Conservation (phyloP, 2,888 invertebrate species). For the Aethes cnicana region DNA sequence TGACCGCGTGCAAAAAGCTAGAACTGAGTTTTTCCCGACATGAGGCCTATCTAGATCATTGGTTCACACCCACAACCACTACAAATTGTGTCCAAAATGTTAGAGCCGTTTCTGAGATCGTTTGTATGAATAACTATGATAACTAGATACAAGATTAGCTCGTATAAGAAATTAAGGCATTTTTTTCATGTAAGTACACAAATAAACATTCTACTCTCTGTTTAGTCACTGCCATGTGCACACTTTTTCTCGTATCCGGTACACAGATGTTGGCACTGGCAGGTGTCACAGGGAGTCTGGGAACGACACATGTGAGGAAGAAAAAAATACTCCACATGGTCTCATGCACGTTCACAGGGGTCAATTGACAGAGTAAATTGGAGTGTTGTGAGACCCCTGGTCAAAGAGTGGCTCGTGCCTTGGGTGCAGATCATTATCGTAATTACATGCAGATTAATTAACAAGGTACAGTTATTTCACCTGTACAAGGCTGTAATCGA, state of each 20-base stretch:
- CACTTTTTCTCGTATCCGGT: constrained; percentile 13
- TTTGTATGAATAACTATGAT: too few species aligned
- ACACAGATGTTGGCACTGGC: constrained; percentile 8
- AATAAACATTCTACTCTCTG: not conserved
- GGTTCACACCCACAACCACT: too few species aligned
- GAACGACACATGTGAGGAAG: not conserved
- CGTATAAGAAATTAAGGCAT: too few species aligned
- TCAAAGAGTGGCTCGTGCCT: not conserved
- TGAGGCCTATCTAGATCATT: too few species aligned
- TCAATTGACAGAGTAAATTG: not conserved
- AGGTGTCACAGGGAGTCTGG: constrained; percentile 10
- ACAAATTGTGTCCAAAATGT: too few species aligned
- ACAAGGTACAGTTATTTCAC: not conserved
- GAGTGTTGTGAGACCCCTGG: not conserved
- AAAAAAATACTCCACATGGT: not conserved
- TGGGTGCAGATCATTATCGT: not conserved
- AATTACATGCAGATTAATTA: not conserved
- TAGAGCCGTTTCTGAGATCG: too few species aligned
- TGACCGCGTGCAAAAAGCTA: too few species aligned
- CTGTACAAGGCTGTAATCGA: not conserved
- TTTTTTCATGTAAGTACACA: too few species aligned
- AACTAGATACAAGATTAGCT: too few species aligned
- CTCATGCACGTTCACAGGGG: not conserved
- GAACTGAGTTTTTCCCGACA: too few species aligned
- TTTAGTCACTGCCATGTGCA: constrained; percentile 18